These are phyloP conservation scores for Campopleginae sp. DNA, from an alignment of 2,888 invertebrate genomes.

Conservation along the genomic window DNA sequence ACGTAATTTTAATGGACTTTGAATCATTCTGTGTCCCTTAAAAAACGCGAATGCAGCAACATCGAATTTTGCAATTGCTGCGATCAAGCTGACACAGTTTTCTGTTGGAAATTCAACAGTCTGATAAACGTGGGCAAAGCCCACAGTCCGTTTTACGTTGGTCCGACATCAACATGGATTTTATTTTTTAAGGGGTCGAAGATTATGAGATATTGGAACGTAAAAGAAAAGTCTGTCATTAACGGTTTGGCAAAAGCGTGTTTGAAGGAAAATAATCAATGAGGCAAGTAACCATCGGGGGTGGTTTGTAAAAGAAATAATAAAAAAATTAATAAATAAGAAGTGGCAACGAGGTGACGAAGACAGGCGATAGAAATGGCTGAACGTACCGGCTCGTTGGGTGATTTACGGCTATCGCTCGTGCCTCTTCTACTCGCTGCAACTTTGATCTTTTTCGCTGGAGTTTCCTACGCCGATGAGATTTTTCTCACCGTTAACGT, in stretches of 20 bases:
- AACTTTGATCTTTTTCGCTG: conserved; percentile 52
- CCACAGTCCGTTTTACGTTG: conserved; percentile 42
- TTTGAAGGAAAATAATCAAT: conserved; percentile 34
- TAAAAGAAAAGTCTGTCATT: conserved; percentile 13
- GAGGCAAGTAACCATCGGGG: conserved; percentile 22
- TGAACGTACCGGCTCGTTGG: conserved; percentile 30
- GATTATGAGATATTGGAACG: neutral
- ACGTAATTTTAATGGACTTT: conserved; percentile 21
- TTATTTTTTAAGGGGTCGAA: conserved; percentile 8
- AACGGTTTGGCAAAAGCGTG: conserved; percentile 19
- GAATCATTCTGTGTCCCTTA: conserved; percentile 1
- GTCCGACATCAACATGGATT: conserved; percentile 10
- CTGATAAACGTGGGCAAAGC: conserved; percentile 51
- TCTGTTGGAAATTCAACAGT: conserved; percentile 36
- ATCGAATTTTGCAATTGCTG: conserved; percentile 32
- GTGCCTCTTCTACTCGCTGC: conserved; percentile 28
- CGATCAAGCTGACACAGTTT: conserved; percentile 20
- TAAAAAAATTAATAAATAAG: conserved; percentile 1
- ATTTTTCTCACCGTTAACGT: conserved; percentile 87
- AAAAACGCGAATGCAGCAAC: conserved; percentile 50
- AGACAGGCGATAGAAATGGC: conserved; percentile 43
- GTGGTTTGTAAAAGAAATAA: conserved; percentile 12
- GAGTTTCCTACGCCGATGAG: conserved; percentile 81
- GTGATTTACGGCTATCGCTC: conserved; percentile 34
- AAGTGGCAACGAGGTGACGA: conserved; percentile 15